Evolutionary conservation across 2,888 invertebrate species (phyloP).

Genomic region (Brachynemurus nebulosus): DNA sequence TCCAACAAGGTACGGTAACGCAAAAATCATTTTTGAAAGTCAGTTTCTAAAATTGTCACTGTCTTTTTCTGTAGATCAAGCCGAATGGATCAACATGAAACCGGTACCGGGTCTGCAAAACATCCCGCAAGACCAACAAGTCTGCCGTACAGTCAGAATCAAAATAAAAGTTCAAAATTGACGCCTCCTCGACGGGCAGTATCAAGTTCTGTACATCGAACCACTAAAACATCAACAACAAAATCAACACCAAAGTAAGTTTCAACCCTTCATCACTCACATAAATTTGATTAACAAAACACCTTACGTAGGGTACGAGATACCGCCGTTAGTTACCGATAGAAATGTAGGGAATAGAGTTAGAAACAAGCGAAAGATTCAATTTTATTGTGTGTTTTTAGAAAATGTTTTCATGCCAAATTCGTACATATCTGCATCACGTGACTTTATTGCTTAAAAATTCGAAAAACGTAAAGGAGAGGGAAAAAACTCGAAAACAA

Average conservation of each 20-base stretch:
- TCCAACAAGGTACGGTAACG: slow-evolving; percentile 11
- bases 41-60: background rate
- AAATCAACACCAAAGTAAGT: slow-evolving; percentile 8
- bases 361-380: no score
- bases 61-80: slow-evolving; percentile 34
- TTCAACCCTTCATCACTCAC: no score
- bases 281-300: no score
- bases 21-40: background rate
- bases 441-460: no score
- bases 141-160: slow-evolving; percentile 40
- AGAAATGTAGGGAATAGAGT: no score
- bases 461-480: no score
- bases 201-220: slow-evolving; percentile 47
- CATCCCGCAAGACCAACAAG: slow-evolving; percentile 48
- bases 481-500: no score
- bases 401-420: no score
- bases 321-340: no score
- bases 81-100: slow-evolving; percentile 43
- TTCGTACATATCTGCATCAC: no score
- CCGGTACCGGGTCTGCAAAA: slow-evolving; percentile 25
- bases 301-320: no score
- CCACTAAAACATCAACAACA: slow-evolving; percentile 25
- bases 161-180: slow-evolving; percentile 25
- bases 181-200: slow-evolving; percentile 47
- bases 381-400: no score